Base-by-base conservation (phyloP, 2,797 vertebrate species). In the Hippoglossus hippoglossus region DNA sequence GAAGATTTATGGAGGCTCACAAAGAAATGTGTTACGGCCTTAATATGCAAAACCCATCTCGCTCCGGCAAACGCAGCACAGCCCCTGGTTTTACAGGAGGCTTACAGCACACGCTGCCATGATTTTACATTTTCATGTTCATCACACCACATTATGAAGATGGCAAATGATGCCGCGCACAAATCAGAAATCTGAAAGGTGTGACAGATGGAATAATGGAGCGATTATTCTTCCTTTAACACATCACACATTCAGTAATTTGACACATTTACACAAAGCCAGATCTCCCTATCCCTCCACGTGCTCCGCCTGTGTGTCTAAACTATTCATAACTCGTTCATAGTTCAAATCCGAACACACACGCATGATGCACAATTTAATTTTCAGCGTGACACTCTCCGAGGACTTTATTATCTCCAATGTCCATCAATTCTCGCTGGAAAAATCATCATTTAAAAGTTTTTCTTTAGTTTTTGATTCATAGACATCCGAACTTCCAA, bases 1-100 rank as follows among this genome's bases (percentile, higher is more conserved):
- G 71, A 47, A 86, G 88, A 91, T 91, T 91, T 86, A 92, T 59
- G 54, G 67, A 50, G 18, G 60, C 77, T 68, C 59, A 24, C 63
- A 55, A 47, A 69, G 78, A 83, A 82, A 83, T 36, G 61, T 59
- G 67, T 83, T 77, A 67, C 31, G 55, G 80, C 77, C 60, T 74
- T 70, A 79, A 88, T 84, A 82, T 81, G 75, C 74, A 85, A 81
- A 75, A 74, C 74, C 67, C 67, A 55, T 56, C 73, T 77, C 15
- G 26, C 54, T 75, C 49, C 18, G 12, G 71, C 49, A 67, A 0
- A 62, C 31, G 57, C 71, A 6, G 80, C 50, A 11, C 31, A 21
- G n/a, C 62, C 77, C 54, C 54, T 31, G 77, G 59, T 78, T 87
- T 88, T 77, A 82, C 84, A 77, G 79, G 67, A 81, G 73, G 69